Base-by-base conservation (phyloP, 37 sponge, comb jelly and placozoan species). In the Agelas oroides region DNA sequence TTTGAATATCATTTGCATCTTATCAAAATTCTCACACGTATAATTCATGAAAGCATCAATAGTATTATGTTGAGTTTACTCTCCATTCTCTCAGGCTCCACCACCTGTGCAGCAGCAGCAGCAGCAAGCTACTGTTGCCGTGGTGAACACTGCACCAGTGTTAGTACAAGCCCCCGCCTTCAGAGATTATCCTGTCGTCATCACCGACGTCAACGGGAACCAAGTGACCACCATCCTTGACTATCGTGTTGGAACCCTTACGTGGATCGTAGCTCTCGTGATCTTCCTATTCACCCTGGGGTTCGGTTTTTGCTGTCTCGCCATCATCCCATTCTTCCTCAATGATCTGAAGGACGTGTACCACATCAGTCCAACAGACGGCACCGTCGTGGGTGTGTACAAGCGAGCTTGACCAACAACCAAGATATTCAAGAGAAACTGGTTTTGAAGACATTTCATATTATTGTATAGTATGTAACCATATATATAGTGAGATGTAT, bases 301-400 rank as follows among this genome's bases (percentile, higher is more conserved):
- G 27, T 23, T 30, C 32, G 59, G 77, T 59, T 8, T 82, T 65
- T 68, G 81, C 59, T 69, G 55, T 13, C 1, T 82, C 60, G 76
- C 33, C 23, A 40, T 82, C 14, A 36, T 82, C 56, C 40, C 73
- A 12, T 71, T 82, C 64, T 71, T 37, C 57, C 37, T 72, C 46
- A 30, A 72, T 59, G 65, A 21, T 23, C 73, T 82, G 46, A 82
- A 82, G 63, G 83, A 82, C 31, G 83, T 82, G 37, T 71, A 82
- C 60, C 73, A 82, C 33, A 11, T 82, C 34, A 38, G 71, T 34
- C 83, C 83, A 14, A 46, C 46, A 12, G 57, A 55, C 36, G 83
- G 83, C 31, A 71, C 59, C 16, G 83, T 82, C 2, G 83, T 82
- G 31, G 83, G 83, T 15, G 73, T 82, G 36, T 82, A 82, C 63